Conservation (phyloP, 2,797 vertebrate genomes). For the Alectoris magna region DNA sequence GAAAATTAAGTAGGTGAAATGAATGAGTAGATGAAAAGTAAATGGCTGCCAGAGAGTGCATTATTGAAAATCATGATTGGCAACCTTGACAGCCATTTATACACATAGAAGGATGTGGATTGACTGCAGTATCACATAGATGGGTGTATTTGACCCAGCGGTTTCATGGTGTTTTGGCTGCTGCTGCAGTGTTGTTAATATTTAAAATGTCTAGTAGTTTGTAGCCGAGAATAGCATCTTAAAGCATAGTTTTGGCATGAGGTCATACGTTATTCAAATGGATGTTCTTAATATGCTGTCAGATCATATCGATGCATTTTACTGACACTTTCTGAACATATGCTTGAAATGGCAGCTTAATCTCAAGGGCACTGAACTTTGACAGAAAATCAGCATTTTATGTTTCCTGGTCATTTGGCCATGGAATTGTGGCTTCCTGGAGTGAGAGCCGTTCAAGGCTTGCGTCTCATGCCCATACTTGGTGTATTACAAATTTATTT, state of each 20-base stretch:
- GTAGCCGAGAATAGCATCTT: not conserved
- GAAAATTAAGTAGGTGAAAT: not conserved
- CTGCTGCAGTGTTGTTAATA: not conserved
- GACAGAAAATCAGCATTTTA: slow-evolving; percentile 31
- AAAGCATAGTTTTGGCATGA: not conserved
- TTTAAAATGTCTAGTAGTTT: not conserved
- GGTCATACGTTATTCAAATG: not conserved
- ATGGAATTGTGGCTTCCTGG: not conserved
- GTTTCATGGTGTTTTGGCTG: not conserved
- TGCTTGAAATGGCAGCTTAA: slow-evolving; percentile 49
- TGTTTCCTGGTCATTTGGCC: slow-evolving; percentile 31
- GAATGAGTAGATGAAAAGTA: not conserved
- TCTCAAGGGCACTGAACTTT: slow-evolving; percentile 38
- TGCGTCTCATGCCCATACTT: not conserved
- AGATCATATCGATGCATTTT: slow-evolving; percentile 27
- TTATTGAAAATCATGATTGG: fast-evolving
- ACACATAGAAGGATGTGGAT: fast-evolving
- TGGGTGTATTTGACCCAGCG: not conserved
- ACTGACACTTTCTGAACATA: slow-evolving; percentile 46
- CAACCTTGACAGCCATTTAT: not conserved
- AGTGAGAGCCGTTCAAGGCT: not conserved
- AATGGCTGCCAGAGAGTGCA: not conserved
- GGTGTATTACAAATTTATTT: not conserved
- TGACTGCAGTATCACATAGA: not conserved
- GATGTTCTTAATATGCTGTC: slow-evolving; percentile 11